phyloP scores from a whole-genome alignment of 37 sponge, comb jelly and placozoan species.

The Eunapius fragilis region DNA sequence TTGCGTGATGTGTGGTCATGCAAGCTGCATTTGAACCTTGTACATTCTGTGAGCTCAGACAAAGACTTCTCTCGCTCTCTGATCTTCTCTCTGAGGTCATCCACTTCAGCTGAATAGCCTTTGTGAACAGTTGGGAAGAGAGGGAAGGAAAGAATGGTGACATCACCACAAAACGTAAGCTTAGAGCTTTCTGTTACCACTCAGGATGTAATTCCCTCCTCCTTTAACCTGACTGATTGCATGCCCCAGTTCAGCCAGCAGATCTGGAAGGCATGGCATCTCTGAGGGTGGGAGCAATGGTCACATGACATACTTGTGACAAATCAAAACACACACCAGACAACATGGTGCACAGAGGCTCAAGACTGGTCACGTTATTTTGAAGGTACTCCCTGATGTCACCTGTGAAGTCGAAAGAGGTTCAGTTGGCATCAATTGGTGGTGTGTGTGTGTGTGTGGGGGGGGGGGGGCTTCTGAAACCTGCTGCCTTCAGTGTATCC shows the following conservation, averaged over 20 bases:
- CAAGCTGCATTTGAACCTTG: neutral
- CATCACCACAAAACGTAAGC: no score
- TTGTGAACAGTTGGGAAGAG: neutral
- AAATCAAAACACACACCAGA: neutral
- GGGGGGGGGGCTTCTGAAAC: neutral
- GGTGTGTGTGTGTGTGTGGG: no score
- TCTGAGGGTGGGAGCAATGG: constrained; percentile 6
- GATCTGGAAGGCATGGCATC: constrained; percentile 25
- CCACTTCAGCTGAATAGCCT: constrained; percentile 75
- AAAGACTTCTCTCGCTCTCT: constrained; percentile 26
- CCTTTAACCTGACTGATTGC: constrained; percentile 26
- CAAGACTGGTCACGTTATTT: neutral
- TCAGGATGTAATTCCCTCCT: constrained; percentile 8
- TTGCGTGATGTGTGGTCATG: no score
- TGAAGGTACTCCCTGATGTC: constrained; percentile 31
- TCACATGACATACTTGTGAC: neutral
- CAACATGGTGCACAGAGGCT: neutral
- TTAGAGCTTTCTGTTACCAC: no score
- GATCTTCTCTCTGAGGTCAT: constrained; percentile 37
- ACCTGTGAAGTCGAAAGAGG: constrained; percentile 3
- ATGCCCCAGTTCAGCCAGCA: constrained; percentile 32
- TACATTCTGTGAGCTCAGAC: neutral
- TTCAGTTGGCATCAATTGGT: no score
- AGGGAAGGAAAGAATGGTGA: neutral
- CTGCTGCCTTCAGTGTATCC: constrained; percentile 43